Evolutionary conservation across 1,140 invertebrate genomes (phyloP).

Genomic region (Delia radicum): DNA sequence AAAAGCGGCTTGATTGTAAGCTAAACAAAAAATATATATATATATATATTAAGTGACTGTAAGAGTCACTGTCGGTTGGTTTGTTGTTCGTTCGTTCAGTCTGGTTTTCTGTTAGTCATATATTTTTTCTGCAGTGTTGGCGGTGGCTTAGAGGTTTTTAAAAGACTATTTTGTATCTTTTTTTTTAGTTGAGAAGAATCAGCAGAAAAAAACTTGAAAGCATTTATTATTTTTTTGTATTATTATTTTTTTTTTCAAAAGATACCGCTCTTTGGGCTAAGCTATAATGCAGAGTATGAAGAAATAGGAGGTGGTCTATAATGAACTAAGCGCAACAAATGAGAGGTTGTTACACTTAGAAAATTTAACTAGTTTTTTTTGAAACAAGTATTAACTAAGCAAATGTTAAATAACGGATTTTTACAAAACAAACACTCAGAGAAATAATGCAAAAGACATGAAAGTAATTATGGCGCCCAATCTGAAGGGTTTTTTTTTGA

Average conservation of each 20-base stretch:
- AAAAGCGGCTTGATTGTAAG: constrained; percentile 1
- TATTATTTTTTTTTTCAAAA: neutral
- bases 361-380: too few relatives aligned
- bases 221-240: neutral
- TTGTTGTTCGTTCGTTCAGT: neutral
- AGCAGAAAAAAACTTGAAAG: neutral
- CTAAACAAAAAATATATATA: neutral
- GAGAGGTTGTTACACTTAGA: neutral
- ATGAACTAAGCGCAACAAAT: constrained; percentile 4
- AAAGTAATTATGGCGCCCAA: too few relatives aligned
- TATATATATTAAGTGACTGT: neutral
- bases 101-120: too few relatives aligned
- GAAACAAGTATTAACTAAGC: too few relatives aligned
- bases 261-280: neutral
- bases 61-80: neutral
- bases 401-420: too few relatives aligned
- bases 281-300: neutral
- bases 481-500: too few relatives aligned
- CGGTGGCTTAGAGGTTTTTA: neutral
- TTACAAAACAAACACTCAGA: too few relatives aligned
- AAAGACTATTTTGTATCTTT: neutral
- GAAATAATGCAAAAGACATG: too few relatives aligned
- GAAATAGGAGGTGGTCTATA: neutral
- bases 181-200: neutral
- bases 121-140: neutral